phyloP scores from a whole-genome alignment of 2,888 invertebrate species.

The Gonocerus acuteangulatus region DNA sequence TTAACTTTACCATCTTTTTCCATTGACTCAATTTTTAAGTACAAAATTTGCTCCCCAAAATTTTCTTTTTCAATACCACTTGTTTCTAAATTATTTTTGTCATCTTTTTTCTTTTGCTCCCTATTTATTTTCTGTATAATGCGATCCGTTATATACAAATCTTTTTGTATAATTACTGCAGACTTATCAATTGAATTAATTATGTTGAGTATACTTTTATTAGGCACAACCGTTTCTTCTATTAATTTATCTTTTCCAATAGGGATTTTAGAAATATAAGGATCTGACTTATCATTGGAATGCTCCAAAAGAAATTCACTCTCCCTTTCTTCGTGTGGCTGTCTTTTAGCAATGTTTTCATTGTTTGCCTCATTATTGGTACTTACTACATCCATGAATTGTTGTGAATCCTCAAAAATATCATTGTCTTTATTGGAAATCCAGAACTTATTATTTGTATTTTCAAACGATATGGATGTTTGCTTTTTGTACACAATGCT shows the following conservation, averaged over 20 bases:
- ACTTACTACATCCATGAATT: neutral
- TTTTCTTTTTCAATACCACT: neutral
- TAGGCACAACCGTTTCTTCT: constrained; percentile 9
- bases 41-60: too few relatives aligned
- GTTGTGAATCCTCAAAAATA: neutral
- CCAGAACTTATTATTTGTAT: neutral
- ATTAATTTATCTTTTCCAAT: constrained; percentile 14
- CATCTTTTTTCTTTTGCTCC: constrained; percentile 21
- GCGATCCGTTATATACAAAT: constrained; percentile 31
- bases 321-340: neutral
- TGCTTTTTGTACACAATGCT: neutral
- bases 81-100: constrained; percentile 9
- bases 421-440: neutral
- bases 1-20: neutral
- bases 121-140: constrained; percentile 31
- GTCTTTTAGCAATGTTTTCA: neutral
- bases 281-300: neutral
- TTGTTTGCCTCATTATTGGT: too few relatives aligned
- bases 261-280: constrained; percentile 3
- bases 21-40: neutral
- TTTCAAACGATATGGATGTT: neutral
- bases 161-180: constrained; percentile 30
- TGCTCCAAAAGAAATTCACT: neutral
- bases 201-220: constrained; percentile 17
- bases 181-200: constrained; percentile 28